Evolutionary conservation across 2,888 invertebrate species (phyloP), one percentile per base, ranked within the genome.

Genomic region (Opisthograptis luteolata): DNA sequence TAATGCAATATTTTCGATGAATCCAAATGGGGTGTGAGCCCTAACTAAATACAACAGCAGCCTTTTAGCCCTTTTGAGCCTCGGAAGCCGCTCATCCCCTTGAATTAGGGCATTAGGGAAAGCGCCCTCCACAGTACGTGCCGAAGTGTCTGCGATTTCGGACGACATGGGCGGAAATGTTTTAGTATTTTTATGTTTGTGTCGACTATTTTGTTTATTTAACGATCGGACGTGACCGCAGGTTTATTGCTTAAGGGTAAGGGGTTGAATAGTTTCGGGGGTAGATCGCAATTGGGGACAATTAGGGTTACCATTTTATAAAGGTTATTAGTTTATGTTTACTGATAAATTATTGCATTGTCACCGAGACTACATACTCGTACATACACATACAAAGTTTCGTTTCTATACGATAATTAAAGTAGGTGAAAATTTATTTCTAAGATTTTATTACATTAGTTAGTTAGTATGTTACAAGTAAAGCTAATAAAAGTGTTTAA

Each of bases 21-120:
- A 62, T 58, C 59, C 45, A 43, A 56, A 50, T 49, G 40, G 51
- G 27, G 46, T 48, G 35, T 52, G 50, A 56, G 53, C 50, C 46
- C 47, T 58, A 32, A 57, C 61, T 62, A 58, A 62, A 56, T 62
- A 56, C 58, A 59, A 55, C 44, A 60, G 50, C 48, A 52, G 51
- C 56, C 37, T 44, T 54, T 45, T 46, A 54, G 51, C 54, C 37
- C 49, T 54, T 47, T 42, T 55, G 55, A 61, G 56, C 60, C 52
- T 37, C 32, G 35, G 30, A 58, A 50, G 43, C 52, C 55, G 41
- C 44, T 52, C 50, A 60, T 54, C 45, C 54, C 25, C 52, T 58
- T 42, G 54, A 58, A 57, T 61, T 58, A 54, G 58, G 58, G 58
- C 55, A 55, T 60, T 55, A 58, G 48, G 51, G 39, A 53, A 34